These are phyloP conservation scores for Bursaphelenchus okinawaensis DNA, from an alignment of 2,888 invertebrate species.

Conservation along the genomic window DNA sequence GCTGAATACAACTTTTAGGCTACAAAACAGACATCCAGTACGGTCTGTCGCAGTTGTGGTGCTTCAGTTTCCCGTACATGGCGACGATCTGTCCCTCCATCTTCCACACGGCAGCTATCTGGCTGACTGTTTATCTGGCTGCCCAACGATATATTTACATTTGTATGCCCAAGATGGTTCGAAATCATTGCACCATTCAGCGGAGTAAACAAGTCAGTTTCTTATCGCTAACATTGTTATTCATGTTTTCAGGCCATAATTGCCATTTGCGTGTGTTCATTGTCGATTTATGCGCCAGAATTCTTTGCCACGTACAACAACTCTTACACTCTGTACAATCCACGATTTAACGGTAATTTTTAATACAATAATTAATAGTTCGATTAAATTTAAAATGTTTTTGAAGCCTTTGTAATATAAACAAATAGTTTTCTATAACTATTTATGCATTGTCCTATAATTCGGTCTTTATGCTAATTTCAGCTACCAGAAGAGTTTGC, in stretches of 20 bases:
- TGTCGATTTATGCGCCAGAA: constrained; percentile 48
- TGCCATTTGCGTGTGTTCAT: constrained; percentile 58
- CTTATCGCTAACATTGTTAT: not conserved
- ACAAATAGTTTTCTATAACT: too few relatives aligned
- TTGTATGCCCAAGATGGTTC: constrained; percentile 80
- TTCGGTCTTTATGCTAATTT: constrained; percentile 10
- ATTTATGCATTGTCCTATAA: not conserved
- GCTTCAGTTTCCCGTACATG: constrained; percentile 61
- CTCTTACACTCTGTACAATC: constrained; percentile 39
- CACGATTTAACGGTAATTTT: constrained; percentile 30
- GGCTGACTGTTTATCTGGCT: constrained; percentile 82
- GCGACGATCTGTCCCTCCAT: constrained; percentile 69
- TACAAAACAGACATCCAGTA: constrained; percentile 36
- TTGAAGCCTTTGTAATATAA: too few relatives aligned
- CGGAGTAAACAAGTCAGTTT: constrained; percentile 54
- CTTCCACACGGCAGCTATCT: constrained; percentile 86
- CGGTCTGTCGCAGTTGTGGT: constrained; percentile 43
- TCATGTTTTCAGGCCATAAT: constrained; percentile 59
- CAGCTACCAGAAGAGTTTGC: constrained; percentile 34
- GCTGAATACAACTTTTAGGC: constrained; percentile 33
- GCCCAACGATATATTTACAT: constrained; percentile 90
- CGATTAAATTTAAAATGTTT: not conserved
- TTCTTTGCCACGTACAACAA: constrained; percentile 41
- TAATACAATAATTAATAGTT: not conserved
- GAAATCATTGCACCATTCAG: constrained; percentile 67